Evolutionary conservation across 2,797 vertebrate genomes (phyloP).

Genomic region (Bovichtus diacanthus): DNA sequence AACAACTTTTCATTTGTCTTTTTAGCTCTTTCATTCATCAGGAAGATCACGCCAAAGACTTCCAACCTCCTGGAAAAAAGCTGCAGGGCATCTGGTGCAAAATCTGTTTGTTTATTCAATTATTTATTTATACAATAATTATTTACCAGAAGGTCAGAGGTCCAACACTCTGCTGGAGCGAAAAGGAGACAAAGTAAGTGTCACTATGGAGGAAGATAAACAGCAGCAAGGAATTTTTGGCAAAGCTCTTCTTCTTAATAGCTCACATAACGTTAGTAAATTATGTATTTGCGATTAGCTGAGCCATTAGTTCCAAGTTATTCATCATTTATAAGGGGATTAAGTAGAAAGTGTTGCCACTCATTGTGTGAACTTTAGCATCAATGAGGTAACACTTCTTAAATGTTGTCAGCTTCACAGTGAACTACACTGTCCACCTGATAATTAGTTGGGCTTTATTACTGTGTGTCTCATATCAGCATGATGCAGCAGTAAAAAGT

Average conservation of each 20-base stretch:
- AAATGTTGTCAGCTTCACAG: neutral
- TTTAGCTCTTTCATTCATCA: neutral
- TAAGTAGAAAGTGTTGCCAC: neutral
- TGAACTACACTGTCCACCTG: neutral
- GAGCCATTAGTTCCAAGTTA: neutral
- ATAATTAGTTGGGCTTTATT: slow-evolving; percentile 32
- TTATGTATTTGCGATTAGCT: neutral
- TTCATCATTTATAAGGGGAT: neutral
- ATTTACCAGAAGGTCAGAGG: neutral
- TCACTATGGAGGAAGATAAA: neutral
- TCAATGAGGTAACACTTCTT: neutral
- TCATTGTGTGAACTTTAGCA: neutral
- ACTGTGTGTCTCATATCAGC: slow-evolving; percentile 27
- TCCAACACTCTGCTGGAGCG: neutral
- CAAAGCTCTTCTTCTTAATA: neutral
- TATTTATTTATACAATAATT: neutral
- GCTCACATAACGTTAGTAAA: neutral
- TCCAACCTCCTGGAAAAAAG: neutral
- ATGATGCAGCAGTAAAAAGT: slow-evolving; percentile 24
- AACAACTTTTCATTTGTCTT: neutral
- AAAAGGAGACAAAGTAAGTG: neutral
- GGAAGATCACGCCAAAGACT: neutral
- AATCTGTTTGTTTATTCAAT: neutral
- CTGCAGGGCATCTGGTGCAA: neutral
- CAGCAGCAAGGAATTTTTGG: neutral